phyloP scores from a whole-genome alignment of 2,113 vertebrate species.

The Hipposideros armiger region DNA sequence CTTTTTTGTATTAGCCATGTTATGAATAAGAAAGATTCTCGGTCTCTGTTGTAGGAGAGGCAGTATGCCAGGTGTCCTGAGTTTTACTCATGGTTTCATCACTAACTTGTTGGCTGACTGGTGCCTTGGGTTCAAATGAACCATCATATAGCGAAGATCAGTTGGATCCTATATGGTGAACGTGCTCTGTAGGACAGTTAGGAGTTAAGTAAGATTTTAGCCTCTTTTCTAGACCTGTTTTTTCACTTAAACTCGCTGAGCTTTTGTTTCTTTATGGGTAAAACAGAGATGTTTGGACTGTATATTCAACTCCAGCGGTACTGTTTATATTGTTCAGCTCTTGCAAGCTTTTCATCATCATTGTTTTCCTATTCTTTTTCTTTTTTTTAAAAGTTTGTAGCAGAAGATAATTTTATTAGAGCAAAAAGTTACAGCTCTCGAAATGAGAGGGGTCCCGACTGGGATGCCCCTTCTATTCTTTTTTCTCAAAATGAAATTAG shows the following conservation, averaged over 20 bases:
- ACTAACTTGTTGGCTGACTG: neutral
- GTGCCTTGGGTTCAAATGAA: constrained; percentile 2
- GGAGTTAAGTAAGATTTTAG: neutral
- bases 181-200: neutral
- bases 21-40: constrained; percentile 3
- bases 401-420: too few species aligned
- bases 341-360: neutral
- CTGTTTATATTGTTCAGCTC: neutral
- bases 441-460: too few species aligned
- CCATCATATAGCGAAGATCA: neutral
- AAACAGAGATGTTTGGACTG: neutral
- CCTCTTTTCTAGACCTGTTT: neutral
- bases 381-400: neutral
- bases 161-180: neutral
- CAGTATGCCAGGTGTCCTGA: neutral
- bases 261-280: constrained; percentile 29
- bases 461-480: neutral
- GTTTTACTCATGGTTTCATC: constrained; percentile 10
- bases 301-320: neutral
- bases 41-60: constrained; percentile 10
- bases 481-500: neutral
- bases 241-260: neutral
- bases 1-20: neutral
- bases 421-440: too few species aligned
- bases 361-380: constrained; percentile 16